A percentile compares a stretch with the other conserved stretches of the same genome.
Conservation (phyloP, 53 echinoderm and acorn worm species). For the Holothuria scabra region DNA sequence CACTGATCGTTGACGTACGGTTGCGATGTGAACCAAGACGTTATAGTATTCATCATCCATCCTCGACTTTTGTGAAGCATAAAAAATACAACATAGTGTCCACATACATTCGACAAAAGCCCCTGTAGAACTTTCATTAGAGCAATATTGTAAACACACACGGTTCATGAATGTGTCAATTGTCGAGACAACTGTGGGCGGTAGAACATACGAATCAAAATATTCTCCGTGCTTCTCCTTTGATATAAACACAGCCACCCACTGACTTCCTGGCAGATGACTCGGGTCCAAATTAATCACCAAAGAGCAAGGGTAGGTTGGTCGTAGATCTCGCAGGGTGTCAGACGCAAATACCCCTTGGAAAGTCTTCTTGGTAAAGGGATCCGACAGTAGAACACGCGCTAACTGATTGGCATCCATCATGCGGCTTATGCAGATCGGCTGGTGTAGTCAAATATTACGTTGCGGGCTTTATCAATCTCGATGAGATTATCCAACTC, state of each 20-base stretch:
- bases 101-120: slow-evolving; percentile 53
- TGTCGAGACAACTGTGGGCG: neutral
- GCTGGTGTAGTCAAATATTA: too few relatives aligned
- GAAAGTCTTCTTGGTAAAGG: neutral
- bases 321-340: neutral
- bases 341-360: slow-evolving; percentile 54
- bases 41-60: neutral
- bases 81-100: slow-evolving; percentile 64
- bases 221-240: slow-evolving; percentile 45
- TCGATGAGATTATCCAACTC: too few relatives aligned
- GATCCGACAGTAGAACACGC: neutral
- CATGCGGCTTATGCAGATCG: neutral
- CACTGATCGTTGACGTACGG: neutral
- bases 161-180: slow-evolving; percentile 33
- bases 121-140: slow-evolving; percentile 37
- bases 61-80: slow-evolving; percentile 55
- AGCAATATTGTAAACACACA: neutral
- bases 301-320: neutral
- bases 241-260: slow-evolving; percentile 59
- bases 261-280: slow-evolving; percentile 60
- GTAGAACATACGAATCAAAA: slow-evolving; percentile 67
- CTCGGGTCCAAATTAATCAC: slow-evolving; percentile 58
- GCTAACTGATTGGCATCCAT: slow-evolving; percentile 43
- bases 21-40: neutral
- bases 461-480: too few relatives aligned